A percentile compares a stretch with the other conserved stretches of the same genome.
These are phyloP conservation scores for Corvus cornix DNA, from an alignment of 2,113 vertebrate species.

Conservation along the genomic window DNA sequence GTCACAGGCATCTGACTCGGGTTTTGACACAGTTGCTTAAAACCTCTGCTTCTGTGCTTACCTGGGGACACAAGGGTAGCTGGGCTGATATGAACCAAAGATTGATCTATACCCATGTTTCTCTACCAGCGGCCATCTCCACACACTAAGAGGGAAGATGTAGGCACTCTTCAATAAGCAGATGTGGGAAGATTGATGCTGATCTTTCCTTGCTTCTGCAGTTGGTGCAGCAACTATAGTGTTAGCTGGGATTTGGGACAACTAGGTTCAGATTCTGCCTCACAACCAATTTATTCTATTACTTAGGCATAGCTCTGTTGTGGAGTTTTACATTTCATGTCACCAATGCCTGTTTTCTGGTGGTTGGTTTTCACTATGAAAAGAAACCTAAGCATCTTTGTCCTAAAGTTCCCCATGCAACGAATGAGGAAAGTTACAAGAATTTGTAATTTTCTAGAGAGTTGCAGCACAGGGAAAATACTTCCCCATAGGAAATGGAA, in stretches of 20 bases:
- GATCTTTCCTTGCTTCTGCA: not conserved
- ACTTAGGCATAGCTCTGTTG: not conserved
- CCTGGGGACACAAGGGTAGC: not conserved
- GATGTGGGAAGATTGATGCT: not conserved
- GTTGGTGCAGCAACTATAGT: not conserved
- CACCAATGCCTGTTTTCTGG: rapidly evolving
- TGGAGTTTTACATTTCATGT: not conserved
- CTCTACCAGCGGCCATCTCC: not conserved
- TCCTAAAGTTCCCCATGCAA: not conserved
- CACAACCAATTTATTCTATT: not conserved
- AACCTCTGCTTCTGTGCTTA: not conserved
- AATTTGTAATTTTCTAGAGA: not conserved
- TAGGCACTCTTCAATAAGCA: not conserved
- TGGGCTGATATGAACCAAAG: not conserved
- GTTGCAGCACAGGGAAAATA: not conserved
- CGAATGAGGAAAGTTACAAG: not conserved
- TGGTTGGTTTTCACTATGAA: not conserved
- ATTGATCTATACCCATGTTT: not conserved
- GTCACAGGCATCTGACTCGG: not conserved
- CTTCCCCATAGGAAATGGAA: not conserved
- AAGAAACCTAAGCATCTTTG: not conserved
- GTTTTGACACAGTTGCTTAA: not conserved
- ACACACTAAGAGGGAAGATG: not conserved
- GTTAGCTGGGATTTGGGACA: not conserved
- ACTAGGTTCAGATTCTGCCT: not conserved